Percentiles rank a stretch among this genome's conserved stretches.
Conservation (phyloP, 1,140 invertebrate species). For the Drosophila leontia region DNA sequence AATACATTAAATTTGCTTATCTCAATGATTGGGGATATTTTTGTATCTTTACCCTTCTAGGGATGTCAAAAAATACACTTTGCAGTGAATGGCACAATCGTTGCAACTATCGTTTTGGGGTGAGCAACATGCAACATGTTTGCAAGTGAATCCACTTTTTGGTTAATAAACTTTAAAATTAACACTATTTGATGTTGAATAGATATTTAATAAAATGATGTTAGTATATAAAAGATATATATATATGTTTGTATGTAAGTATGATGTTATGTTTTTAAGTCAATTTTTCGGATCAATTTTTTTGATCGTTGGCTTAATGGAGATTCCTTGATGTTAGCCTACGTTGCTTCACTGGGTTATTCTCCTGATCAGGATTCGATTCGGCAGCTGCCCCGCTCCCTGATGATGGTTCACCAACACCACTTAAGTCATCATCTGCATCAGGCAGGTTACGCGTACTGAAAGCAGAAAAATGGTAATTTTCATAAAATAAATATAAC, state of each 20-base stretch:
- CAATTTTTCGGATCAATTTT: neutral
- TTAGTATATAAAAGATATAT: neutral
- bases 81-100: neutral
- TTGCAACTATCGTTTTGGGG: constrained; percentile 3
- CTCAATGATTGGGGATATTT: too few relatives aligned
- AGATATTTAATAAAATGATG: neutral
- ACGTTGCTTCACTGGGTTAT: constrained; percentile 87
- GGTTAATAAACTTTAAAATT: too few relatives aligned
- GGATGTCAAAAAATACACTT: too few relatives aligned
- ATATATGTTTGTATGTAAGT: too few relatives aligned
- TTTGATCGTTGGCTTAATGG: too few relatives aligned
- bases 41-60: too few relatives aligned
- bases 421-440: constrained; percentile 87
- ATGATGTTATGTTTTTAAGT: neutral
- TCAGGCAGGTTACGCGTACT: constrained; percentile 91
- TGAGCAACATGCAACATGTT: neutral
- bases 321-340: neutral
- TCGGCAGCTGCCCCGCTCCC: constrained; percentile 78
- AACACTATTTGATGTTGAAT: too few relatives aligned
- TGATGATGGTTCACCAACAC: constrained; percentile 88
- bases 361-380: constrained; percentile 88
- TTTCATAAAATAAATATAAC: too few relatives aligned
- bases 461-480: constrained; percentile 10
- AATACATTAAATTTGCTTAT: too few relatives aligned
- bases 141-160: neutral